Base-by-base conservation (phyloP, 1,140 invertebrate genomes). In the Philopotamus ludificatus region DNA sequence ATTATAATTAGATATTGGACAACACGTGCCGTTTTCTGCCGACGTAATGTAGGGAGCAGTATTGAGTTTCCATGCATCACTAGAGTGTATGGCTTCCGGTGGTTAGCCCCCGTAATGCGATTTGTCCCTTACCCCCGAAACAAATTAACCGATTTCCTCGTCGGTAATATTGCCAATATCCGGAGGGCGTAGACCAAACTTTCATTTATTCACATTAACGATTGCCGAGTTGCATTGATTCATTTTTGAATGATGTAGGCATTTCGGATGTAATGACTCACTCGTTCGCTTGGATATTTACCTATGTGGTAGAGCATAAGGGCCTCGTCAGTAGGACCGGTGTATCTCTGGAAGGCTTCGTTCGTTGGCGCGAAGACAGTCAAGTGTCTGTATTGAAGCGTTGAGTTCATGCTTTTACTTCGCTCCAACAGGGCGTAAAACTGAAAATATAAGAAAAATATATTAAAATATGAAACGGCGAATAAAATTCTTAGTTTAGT, bases 361-460 rank as follows among this genome's bases (percentile, higher is more conserved):
- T 92, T 91, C 25, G 87, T 90, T 7, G 90, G 90, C 47, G 89
- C 89, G 72, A 92, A 92, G 61, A 92, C 79, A 3, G 89, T 91
- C 71, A 89, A 83, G 71, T 85, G 83, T 63, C 88, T 82, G 72
- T 85, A 83, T 70, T 84, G 79, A 12, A 91, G 75, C 16, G 86
- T 87, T 21, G 81, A 80, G 67, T 89, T 90, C 12, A 87, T 88
- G 23, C 87, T 77, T 55, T 79, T 75, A 72, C 85, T 88, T n/a
- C 81, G 77, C 70, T 89, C 86, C 73, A 92, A 70, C 25, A 89
- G 75, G 20, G 83, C 79, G 70, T 88, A 85, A 72, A 92, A 91
- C 90, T 91, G 85, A 63, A 88, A 87, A 68, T 78, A 73, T 50
- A 53, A 59, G 22, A 53, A 67, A 64, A 26, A 44, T 4, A 44